Evolutionary conservation across 2,888 invertebrate genomes (phyloP).

Genomic region (Chalcis sispes): DNA sequence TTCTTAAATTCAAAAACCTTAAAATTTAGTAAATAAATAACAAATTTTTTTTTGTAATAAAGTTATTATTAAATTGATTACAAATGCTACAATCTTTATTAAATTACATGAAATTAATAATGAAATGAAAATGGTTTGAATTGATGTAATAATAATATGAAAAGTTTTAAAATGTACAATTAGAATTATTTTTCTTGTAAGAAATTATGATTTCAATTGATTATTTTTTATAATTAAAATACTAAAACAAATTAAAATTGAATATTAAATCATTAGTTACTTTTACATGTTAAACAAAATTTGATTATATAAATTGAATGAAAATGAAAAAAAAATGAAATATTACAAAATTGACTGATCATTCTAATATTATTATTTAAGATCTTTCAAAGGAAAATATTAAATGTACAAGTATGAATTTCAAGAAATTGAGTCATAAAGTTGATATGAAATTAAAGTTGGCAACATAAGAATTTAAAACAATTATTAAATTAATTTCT

Average conservation of each 20-base stretch:
- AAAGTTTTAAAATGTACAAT: neutral
- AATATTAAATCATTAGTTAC: too few relatives aligned
- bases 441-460: constrained; percentile 5
- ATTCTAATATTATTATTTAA: neutral
- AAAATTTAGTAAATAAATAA: too few relatives aligned
- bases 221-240: neutral
- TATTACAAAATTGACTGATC: constrained; percentile 31
- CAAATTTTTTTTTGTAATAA: constrained; percentile 32
- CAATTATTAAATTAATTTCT: too few relatives aligned
- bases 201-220: constrained; percentile 15
- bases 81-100: constrained; percentile 16
- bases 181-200: constrained; percentile 1
- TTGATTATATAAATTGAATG: constrained; percentile 5
- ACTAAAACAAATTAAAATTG: neutral
- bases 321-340: constrained; percentile 22
- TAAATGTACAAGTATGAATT: too few relatives aligned
- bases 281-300: neutral
- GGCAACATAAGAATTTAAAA: too few relatives aligned
- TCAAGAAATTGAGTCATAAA: too few relatives aligned
- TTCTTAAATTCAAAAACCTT: neutral
- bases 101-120: neutral
- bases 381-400: too few relatives aligned
- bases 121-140: constrained; percentile 8
- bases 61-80: constrained; percentile 28
- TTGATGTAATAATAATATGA: neutral